Evolutionary conservation across 1,140 invertebrate species (phyloP).

Genomic region (Dryas iulia): DNA sequence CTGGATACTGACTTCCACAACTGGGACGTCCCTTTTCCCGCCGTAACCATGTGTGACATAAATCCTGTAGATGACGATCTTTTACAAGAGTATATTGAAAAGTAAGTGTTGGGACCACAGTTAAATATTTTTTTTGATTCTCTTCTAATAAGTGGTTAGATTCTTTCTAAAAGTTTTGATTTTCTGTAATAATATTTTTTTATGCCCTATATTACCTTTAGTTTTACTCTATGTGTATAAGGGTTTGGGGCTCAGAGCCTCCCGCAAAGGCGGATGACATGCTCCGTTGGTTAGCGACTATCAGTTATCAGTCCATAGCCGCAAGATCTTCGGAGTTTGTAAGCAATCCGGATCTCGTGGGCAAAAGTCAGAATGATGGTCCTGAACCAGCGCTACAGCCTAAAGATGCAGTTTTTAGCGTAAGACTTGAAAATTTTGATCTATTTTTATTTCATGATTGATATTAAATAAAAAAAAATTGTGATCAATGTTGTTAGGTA

Average conservation of each 20-base stretch:
- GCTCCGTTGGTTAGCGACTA: constrained; percentile 65
- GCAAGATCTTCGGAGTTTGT: constrained; percentile 49
- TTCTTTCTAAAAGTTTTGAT: no score
- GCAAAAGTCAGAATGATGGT: constrained; percentile 27
- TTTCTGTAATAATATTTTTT: no score
- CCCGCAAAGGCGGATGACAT: constrained; percentile 54
- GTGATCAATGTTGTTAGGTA: no score
- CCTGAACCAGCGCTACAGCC: constrained; percentile 47
- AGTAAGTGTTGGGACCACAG: constrained; percentile 54
- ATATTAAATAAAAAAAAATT: no score
- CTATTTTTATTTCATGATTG: no score
- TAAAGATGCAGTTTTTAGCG: constrained; percentile 68
- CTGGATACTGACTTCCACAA: constrained; percentile 87
- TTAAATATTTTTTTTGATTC: no score
- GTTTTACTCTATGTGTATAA: constrained; percentile 7
- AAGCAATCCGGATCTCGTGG: constrained; percentile 44
- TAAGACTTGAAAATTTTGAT: constrained; percentile 42
- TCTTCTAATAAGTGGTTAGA: no score
- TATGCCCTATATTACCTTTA: no score
- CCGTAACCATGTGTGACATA: constrained; percentile 83
- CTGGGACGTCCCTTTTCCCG: constrained; percentile 87
- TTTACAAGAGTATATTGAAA: constrained; percentile 71
- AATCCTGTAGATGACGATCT: constrained; percentile 75
- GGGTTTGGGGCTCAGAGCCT: constrained; percentile 50
- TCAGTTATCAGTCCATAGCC: constrained; percentile 65